A percentile compares a stretch with the other conserved stretches of the same genome.
phyloP scores from a whole-genome alignment of 2,888 invertebrate genomes.

The Chaitophorus viminalis region DNA sequence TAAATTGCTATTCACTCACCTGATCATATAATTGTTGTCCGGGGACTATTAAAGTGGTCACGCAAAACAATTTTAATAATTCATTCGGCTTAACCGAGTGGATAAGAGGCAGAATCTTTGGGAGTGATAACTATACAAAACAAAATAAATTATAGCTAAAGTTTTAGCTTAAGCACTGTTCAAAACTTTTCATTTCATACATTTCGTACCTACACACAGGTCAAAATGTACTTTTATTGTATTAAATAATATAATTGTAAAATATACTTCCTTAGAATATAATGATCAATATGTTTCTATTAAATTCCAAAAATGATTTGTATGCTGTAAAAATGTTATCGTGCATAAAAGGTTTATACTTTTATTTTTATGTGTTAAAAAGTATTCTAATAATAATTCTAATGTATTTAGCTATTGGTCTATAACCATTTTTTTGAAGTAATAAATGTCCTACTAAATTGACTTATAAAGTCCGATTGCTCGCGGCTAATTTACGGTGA shows the following conservation, averaged over 20 bases:
- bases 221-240: conserved; percentile 17
- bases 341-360: too few relatives aligned
- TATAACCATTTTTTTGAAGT: not conserved
- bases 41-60: conserved; percentile 25
- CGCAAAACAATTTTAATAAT: conserved; percentile 32
- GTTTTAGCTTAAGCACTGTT: conserved; percentile 46
- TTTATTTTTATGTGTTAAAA: not conserved
- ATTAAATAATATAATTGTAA: not conserved
- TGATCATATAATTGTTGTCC: conserved; percentile 33
- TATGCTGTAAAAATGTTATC: too few relatives aligned
- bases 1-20: conserved; percentile 21
- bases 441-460: not conserved
- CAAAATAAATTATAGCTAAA: conserved; percentile 43
- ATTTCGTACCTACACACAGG: conserved; percentile 1
- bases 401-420: not conserved
- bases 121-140: conserved; percentile 40
- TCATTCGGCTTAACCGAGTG: conserved; percentile 1
- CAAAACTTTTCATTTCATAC: conserved; percentile 14
- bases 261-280: not conserved
- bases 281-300: not conserved
- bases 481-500: not conserved
- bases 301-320: too few relatives aligned
- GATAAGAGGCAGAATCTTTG: not conserved
- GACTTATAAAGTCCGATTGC: not conserved
- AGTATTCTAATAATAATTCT: not conserved